A percentile compares a stretch with the other conserved stretches of the same genome.
Conservation (phyloP, 2,888 invertebrate species). For the Dendrolimus pini region DNA sequence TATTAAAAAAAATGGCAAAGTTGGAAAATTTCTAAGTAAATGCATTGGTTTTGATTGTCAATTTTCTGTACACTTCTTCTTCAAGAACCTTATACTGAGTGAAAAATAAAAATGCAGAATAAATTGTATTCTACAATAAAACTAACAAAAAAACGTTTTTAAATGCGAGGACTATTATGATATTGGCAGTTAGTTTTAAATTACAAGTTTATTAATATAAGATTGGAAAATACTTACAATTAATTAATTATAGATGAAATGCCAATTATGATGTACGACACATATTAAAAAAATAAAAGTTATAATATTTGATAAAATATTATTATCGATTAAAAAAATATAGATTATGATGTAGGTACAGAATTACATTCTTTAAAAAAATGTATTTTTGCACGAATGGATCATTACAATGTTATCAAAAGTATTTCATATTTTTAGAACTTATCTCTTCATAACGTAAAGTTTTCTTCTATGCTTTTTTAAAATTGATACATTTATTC, state of each 20-base stretch:
- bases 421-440: no score
- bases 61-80: no score
- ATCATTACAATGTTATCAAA: neutral
- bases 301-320: neutral
- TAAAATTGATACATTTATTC: no score
- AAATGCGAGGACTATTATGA: conserved; percentile 63
- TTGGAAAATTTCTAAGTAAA: no score
- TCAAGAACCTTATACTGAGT: no score
- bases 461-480: no score
- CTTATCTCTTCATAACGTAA: no score
- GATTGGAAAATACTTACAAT: conserved; percentile 38
- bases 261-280: conserved; percentile 70
- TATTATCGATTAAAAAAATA: no score
- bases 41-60: no score
- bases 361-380: no score
- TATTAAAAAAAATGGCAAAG: no score
- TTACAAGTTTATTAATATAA: conserved; percentile 28
- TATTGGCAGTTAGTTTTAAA: conserved; percentile 50
- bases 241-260: conserved; percentile 50
- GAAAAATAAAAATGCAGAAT: neutral
- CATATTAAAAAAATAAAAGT: conserved; percentile 21
- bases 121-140: conserved; percentile 1
- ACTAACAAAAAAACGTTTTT: conserved; percentile 7
- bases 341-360: no score
- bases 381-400: neutral